Evolutionary conservation across 2,888 invertebrate genomes (phyloP), one percentile per base, ranked within the genome.

Genomic region (Eristalinus aeneus): DNA sequence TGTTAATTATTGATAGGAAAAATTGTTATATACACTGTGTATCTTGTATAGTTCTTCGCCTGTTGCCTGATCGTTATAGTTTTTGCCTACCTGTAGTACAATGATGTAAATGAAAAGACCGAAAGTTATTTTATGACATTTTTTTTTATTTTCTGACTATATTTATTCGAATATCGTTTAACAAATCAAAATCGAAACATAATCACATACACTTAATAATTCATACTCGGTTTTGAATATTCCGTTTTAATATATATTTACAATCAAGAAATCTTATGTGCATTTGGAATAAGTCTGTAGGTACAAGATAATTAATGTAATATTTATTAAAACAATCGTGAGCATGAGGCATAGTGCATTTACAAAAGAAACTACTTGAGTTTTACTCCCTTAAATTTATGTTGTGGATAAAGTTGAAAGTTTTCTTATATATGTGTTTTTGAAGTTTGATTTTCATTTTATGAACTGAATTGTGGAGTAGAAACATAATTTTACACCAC

Each of bases 211-310:
- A 20, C 56, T 63, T 77, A 22, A 16, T 22, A 39, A 23, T 60
- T 46, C 46, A 46, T 16, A 34, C 22, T 6, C 27, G 36, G 27
- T 31, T 10, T 61, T n/a, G 31, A 20, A 2, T 20, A 22, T 68
- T 32, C 11, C 22, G 10, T 58, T 65, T 22, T 46, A 5, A 27
- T 27, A 5, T 27, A 27, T 36, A 12, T 39, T 69, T 75, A 46
- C 69, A 39, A 69, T 60, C 63, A 75, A 23, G 68, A 31, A 12
- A 63, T 9, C 5, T 63, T 77, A 56, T 63, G 76, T 77, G 76
- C 76, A 39, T 10, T 69, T 76, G 27, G 68, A 76, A 67, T 75
- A 34, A 46, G 16, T 8, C 16, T 46, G n/a, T 36, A 39, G 61
- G 68, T 76, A 63, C 68, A 53, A 61, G 68, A 67, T 20, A 60